phyloP scores from a whole-genome alignment of 2,888 invertebrate species.

The Merodon equestris region DNA sequence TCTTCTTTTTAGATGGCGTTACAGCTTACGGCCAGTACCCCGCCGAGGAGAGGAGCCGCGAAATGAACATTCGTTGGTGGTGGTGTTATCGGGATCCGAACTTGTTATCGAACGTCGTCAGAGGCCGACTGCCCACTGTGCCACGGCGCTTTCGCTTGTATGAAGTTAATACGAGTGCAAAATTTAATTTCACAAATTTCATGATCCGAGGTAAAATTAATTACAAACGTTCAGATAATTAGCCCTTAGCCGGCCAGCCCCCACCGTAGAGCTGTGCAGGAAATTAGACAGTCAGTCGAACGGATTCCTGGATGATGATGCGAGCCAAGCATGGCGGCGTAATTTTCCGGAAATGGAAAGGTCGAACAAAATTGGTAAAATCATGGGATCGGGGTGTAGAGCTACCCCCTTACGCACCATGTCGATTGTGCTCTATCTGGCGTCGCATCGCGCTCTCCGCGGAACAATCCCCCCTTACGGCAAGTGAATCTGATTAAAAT shows the following conservation, averaged over 20 bases:
- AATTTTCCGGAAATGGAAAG: constrained; percentile 57
- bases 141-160: constrained; percentile 49
- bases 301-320: not conserved
- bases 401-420: not conserved
- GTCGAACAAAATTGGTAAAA: constrained; percentile 59
- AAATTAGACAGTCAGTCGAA: constrained; percentile 19
- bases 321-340: not conserved
- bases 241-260: constrained; percentile 39
- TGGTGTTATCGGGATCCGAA: no score
- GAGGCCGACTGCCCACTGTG: no score
- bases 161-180: constrained; percentile 32
- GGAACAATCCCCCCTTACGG: not conserved
- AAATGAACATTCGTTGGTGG: no score
- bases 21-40: no score
- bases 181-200: constrained; percentile 59
- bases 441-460: not conserved
- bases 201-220: constrained; percentile 30
- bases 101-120: no score
- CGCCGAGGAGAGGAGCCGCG: no score
- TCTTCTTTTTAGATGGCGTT: no score
- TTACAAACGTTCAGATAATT: constrained; percentile 49
- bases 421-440: no score
- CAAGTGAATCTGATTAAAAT: constrained; percentile 16
- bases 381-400: constrained; percentile 37
- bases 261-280: constrained; percentile 19